Percentiles rank a stretch among this genome's conserved stretches.
phyloP scores from a whole-genome alignment of 2,113 vertebrate species.

The Hyperopisus bebe region DNA sequence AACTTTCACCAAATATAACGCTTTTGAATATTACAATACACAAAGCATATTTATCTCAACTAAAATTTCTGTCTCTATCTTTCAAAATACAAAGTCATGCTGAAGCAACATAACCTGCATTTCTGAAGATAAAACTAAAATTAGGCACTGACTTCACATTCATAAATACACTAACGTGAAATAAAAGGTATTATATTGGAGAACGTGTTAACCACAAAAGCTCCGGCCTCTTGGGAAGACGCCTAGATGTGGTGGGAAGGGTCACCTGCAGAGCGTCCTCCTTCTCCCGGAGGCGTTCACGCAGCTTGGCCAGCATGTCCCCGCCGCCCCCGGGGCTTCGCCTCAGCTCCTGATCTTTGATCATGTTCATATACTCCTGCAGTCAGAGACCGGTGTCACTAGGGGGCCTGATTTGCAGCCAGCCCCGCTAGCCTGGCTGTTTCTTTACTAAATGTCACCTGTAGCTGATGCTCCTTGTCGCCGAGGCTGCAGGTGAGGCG shows the following conservation, averaged over 20 bases:
- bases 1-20: neutral
- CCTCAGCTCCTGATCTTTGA: conserved; percentile 56
- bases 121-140: neutral
- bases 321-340: conserved; percentile 55
- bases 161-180: neutral
- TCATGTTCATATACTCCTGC: conserved; percentile 65
- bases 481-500: conserved; percentile 60
- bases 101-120: neutral
- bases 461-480: conserved; percentile 73
- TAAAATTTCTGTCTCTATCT: neutral
- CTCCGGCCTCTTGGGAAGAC: neutral
- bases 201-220: neutral
- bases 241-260: neutral
- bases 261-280: conserved; percentile 63
- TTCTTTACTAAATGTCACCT: conserved; percentile 53
- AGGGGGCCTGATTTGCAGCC: too few species aligned
- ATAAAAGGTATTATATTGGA: neutral
- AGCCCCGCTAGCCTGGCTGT: neutral
- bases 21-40: neutral
- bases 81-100: neutral
- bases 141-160: neutral
- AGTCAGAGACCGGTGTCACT: conserved; percentile 1
- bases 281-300: conserved; percentile 64
- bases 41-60: neutral
- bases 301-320: conserved; percentile 55